Base-by-base conservation (phyloP, 2,797 vertebrate species). In the Sibirionetta formosa region DNA sequence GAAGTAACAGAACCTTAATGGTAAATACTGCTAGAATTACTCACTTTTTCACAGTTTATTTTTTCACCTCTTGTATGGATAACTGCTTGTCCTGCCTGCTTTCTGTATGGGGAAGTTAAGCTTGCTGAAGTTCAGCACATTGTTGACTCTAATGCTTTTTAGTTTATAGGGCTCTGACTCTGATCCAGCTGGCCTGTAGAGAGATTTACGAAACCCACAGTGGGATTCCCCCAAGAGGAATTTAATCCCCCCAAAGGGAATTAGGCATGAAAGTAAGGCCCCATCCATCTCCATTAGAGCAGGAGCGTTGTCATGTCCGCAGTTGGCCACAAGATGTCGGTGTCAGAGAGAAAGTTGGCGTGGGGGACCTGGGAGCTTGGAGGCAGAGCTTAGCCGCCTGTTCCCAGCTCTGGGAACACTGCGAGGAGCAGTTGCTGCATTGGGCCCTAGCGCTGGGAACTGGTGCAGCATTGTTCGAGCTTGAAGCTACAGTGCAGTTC, bases 401-500 rank as follows among this genome's bases (percentile, higher is more conserved):
- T 66, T 72, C 8, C 29, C 57, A 3, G 3, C 73, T 44, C 20
- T 65, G 35, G 64, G n/a, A 78, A 68, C 2, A 1, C 53, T 50
- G 7, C 24, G 26, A 44, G 66, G 22, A 69, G 3, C 18, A 29
- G 27, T 69, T 51, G 35, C 29, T 85, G 51, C 0, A 0, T 17
- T 51, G 16, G 24, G 9, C 7, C 16, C 27, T 50, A 31, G 20
- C 4, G 1, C 3, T 51, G 40, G 36, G 35, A 68, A 38, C 31
- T 38, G 14, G 24, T 1, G 0, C 1, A 1, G 13, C 13, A 4
- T 29, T 86, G 4, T 10, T 48, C 33, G 12, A 11, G 24, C 20
- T 66, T 35, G 13, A 71, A 38, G 42, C 35, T 12, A 10, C 3
- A 26, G 10, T 4, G 11, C 23, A 36, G 33, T 31, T 36, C 48